Evolutionary conservation across 2,113 vertebrate species (phyloP).

Genomic region (Oreocharis arfaki): DNA sequence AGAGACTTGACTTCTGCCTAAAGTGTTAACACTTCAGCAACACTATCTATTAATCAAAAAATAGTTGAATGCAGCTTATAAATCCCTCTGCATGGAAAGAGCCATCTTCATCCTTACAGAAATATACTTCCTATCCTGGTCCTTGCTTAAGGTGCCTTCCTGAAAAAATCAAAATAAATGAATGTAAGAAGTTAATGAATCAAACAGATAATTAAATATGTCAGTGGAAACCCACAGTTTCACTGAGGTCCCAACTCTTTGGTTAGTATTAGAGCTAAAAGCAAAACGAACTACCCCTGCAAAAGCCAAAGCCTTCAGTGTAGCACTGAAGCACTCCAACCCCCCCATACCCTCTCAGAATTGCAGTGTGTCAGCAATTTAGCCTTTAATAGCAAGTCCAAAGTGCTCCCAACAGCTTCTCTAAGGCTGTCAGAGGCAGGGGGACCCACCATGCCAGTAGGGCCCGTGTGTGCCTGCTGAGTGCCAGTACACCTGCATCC

Average conservation of each 20-base stretch:
- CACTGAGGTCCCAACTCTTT: background rate
- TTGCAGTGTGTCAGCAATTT: background rate
- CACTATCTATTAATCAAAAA: conserved; percentile 25
- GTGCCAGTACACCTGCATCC: no score
- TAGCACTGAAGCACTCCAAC: background rate
- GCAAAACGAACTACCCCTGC: background rate
- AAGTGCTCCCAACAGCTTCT: background rate
- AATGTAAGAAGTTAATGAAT: conserved; percentile 53
- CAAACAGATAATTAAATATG: conserved; percentile 10
- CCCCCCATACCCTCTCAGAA: background rate
- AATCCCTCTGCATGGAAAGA: background rate
- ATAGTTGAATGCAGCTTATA: background rate
- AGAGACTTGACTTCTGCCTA: conserved; percentile 3
- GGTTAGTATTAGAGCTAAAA: background rate
- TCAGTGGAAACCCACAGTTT: conserved; percentile 23
- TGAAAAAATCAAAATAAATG: conserved; percentile 40
- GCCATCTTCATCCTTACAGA: background rate
- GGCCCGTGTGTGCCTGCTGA: background rate
- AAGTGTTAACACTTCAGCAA: conserved; percentile 14
- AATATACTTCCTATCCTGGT: background rate
- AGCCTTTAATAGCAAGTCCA: background rate
- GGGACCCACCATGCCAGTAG: background rate
- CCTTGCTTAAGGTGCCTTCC: background rate
- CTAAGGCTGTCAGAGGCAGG: background rate
- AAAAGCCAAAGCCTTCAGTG: background rate